Evolutionary conservation across 2,888 invertebrate genomes (phyloP).

Genomic region (Seira ritae): DNA sequence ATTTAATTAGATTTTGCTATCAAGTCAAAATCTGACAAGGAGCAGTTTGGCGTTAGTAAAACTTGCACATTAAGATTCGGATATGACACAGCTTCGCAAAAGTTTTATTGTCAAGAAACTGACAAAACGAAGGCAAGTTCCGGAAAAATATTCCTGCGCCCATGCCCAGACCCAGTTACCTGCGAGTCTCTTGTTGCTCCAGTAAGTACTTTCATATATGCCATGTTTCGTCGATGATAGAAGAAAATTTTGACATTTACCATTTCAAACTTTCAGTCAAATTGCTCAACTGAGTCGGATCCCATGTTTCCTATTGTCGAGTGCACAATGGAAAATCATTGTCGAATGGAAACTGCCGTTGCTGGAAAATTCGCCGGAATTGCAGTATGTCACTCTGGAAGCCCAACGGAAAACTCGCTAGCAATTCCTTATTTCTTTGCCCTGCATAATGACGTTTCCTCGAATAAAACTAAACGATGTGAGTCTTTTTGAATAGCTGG

Average conservation of each 20-base stretch:
- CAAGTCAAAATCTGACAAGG: constrained; percentile 37
- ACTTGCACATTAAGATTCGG: constrained; percentile 53
- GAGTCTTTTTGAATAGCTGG: constrained; percentile 12
- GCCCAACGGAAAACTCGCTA: constrained; percentile 24
- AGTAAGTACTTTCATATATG: constrained; percentile 30
- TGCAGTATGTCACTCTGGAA: constrained; percentile 57
- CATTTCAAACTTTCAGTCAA: constrained; percentile 35
- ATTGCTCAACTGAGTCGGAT: constrained; percentile 15
- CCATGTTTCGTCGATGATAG: background rate
- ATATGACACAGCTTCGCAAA: constrained; percentile 39
- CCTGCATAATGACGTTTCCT: background rate
- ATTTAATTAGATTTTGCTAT: constrained; percentile 40
- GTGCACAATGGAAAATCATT: constrained; percentile 42
- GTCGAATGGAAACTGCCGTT: constrained; percentile 44
- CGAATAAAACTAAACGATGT: constrained; percentile 40
- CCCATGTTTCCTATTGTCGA: constrained; percentile 32
- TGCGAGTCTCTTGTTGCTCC: constrained; percentile 33
- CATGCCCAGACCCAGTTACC: constrained; percentile 48
- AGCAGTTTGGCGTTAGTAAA: constrained; percentile 43
- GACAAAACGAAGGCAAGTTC: background rate
- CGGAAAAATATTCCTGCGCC: constrained; percentile 48
- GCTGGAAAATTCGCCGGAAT: constrained; percentile 53
- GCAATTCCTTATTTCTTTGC: constrained; percentile 48
- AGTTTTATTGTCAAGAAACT: constrained; percentile 55
- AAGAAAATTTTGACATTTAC: too few relatives aligned